Evolutionary conservation across 1,140 invertebrate species (phyloP).

Genomic region (Potamilus streckersoni): DNA sequence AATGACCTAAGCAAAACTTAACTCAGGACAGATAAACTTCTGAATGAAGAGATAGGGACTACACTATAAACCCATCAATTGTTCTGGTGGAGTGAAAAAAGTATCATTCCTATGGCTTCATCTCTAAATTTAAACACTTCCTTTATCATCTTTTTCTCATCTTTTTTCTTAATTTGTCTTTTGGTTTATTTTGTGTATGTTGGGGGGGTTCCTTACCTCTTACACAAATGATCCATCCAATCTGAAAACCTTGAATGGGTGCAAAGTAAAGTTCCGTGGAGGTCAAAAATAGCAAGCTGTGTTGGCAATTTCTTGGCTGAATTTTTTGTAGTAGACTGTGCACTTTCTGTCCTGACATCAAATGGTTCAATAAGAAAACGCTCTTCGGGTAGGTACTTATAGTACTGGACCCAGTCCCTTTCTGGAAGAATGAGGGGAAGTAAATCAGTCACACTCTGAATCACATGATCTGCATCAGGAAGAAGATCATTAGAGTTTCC

Average conservation of each 20-base stretch:
- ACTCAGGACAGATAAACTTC: too few species aligned
- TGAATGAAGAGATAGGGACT: background rate
- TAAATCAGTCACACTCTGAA: conserved; percentile 56
- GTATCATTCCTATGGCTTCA: background rate
- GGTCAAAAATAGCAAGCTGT: conserved; percentile 69
- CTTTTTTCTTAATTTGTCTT: too few species aligned
- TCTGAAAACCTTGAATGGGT: conserved; percentile 64
- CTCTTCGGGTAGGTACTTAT: conserved; percentile 47
- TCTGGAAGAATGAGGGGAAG: conserved; percentile 59
- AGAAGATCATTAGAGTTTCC: conserved; percentile 53
- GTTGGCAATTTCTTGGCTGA: conserved; percentile 1
- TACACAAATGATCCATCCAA: conserved; percentile 48
- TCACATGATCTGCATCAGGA: conserved; percentile 57
- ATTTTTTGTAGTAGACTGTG: background rate
- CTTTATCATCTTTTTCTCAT: background rate
- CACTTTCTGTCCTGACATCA: conserved; percentile 12
- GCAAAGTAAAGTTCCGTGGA: conserved; percentile 70
- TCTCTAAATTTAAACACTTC: background rate
- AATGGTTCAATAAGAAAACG: conserved; percentile 49
- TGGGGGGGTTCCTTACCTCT: conserved; percentile 38
- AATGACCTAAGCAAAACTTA: too few species aligned
- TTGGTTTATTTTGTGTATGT: background rate
- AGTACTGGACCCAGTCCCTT: conserved; percentile 51
- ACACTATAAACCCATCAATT: background rate
- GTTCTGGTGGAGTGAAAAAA: background rate